Evolutionary conservation across 1,140 invertebrate genomes (phyloP).

Genomic region (Elymnias hypermnestra): DNA sequence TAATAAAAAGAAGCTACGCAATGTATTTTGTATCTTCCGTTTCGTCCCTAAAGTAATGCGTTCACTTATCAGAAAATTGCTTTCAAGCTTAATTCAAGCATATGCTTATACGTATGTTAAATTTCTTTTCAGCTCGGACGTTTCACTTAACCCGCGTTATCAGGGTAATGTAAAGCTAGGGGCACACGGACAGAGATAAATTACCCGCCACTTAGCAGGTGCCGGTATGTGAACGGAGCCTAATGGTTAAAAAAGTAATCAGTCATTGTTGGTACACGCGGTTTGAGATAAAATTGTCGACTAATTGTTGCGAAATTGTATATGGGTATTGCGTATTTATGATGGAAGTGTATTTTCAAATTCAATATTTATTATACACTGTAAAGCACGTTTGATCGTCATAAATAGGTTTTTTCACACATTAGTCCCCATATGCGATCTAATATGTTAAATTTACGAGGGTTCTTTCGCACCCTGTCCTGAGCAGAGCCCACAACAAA

Average conservation of each 20-base stretch:
- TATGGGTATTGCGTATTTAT: no score
- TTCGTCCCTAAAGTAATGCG: no score
- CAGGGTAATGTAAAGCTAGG: conserved; percentile 2
- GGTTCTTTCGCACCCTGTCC: no score
- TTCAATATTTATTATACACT: no score
- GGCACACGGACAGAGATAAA: conserved; percentile 6
- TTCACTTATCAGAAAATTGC: background rate
- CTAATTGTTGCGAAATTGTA: background rate
- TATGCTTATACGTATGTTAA: conserved; percentile 1
- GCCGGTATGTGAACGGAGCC: conserved; percentile 3
- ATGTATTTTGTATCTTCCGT: no score
- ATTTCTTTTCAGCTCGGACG: conserved; percentile 3
- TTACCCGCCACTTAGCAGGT: conserved; percentile 1
- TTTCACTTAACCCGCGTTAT: conserved; percentile 1
- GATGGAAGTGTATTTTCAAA: no score
- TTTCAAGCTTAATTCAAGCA: background rate
- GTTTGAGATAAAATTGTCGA: background rate
- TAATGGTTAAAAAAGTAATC: conserved; percentile 7
- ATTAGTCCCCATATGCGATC: no score
- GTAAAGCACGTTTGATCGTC: no score
- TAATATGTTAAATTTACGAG: no score
- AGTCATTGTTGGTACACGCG: background rate
- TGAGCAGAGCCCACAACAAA: no score
- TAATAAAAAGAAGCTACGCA: no score
- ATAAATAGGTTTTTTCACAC: no score